Conservation (phyloP, 1,140 invertebrate species). For the Habropoda laboriosa region DNA sequence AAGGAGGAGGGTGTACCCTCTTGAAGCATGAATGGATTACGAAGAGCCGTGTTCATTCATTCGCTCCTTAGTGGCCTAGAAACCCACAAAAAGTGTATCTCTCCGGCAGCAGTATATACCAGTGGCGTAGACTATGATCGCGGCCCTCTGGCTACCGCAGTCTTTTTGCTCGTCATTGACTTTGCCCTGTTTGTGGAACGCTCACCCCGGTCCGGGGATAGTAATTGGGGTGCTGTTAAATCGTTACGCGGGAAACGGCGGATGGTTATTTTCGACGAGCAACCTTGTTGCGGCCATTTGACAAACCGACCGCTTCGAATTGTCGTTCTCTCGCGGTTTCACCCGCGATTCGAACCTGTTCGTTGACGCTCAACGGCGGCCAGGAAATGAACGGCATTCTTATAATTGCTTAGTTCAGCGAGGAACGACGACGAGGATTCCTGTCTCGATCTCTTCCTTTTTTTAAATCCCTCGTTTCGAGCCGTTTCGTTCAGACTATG, state of each 20-base stretch:
- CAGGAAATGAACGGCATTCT: not conserved
- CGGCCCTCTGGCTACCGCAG: constrained; percentile 25
- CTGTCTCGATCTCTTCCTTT: too few species aligned
- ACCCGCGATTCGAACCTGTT: not conserved
- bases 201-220: constrained; percentile 5
- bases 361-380: not conserved
- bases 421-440: not conserved
- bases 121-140: constrained; percentile 59
- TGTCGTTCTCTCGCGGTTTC: not conserved
- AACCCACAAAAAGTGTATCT: constrained; percentile 78
- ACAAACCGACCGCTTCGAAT: not conserved
- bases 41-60: constrained; percentile 78
- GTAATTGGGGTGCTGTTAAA: constrained; percentile 36
- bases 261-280: not conserved
- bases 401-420: not conserved
- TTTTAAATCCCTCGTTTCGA: too few species aligned
- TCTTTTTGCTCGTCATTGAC: constrained; percentile 1
- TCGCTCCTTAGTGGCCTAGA: constrained; percentile 78
- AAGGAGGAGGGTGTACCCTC: constrained; percentile 68
- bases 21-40: constrained; percentile 80
- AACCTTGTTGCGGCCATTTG: not conserved
- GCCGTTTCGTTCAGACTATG: too few species aligned
- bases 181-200: constrained; percentile 19
- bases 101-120: constrained; percentile 31
- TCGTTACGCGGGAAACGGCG: constrained; percentile 19